phyloP scores from a whole-genome alignment of 2,888 invertebrate genomes.

The Chaetoderma sp. region DNA sequence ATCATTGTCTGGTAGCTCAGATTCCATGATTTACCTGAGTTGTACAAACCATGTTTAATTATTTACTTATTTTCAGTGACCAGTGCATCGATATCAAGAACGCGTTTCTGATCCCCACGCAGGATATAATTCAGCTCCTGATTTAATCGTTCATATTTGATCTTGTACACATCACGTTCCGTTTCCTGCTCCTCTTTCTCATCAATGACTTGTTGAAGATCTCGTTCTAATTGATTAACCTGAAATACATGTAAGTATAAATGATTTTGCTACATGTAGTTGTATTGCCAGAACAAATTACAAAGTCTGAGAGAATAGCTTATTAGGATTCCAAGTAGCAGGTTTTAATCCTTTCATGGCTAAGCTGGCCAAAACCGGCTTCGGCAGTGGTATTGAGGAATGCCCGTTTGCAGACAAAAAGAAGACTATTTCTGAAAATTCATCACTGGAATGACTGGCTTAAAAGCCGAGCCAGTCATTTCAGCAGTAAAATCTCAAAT shows the following conservation, averaged over 20 bases:
- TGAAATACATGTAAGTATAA: constrained; percentile 59
- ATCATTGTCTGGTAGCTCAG: too few relatives aligned
- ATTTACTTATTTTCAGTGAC: constrained; percentile 83
- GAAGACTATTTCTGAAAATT: too few relatives aligned
- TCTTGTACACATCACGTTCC: constrained; percentile 86
- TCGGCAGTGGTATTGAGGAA: too few relatives aligned
- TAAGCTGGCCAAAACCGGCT: too few relatives aligned
- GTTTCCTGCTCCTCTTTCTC: constrained; percentile 86
- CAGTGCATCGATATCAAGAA: constrained; percentile 84
- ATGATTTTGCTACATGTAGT: too few relatives aligned
- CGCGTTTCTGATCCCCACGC: constrained; percentile 71
- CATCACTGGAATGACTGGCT: too few relatives aligned
- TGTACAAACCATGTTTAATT: neutral
- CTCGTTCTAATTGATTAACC: constrained; percentile 81
- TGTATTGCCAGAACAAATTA: neutral
- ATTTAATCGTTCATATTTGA: constrained; percentile 85
- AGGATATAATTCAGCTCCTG: constrained; percentile 82
- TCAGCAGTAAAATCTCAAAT: too few relatives aligned
- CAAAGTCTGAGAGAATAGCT: neutral
- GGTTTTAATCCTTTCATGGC: too few relatives aligned
- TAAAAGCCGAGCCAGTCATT: too few relatives aligned
- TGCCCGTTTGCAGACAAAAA: too few relatives aligned
- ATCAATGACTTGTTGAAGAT: constrained; percentile 83
- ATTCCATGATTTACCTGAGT: too few relatives aligned
- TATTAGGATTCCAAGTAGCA: neutral